Percentiles rank a stretch among this genome's conserved stretches.
Evolutionary conservation across 2,113 vertebrate species (phyloP).

Genomic region (Lipotes vexillifer): DNA sequence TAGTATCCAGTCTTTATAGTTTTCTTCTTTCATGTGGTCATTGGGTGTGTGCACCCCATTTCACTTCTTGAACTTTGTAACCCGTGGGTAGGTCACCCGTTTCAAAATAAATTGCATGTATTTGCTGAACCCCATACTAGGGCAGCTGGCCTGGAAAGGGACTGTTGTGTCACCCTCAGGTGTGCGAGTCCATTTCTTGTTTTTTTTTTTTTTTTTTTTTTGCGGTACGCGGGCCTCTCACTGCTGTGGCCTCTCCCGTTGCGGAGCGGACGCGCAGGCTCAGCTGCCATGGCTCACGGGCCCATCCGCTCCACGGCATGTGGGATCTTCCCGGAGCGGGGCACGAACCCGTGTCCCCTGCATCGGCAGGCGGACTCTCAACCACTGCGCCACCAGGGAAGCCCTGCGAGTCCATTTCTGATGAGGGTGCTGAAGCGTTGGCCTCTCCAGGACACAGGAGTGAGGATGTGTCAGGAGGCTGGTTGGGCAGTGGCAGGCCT

Average conservation of each 20-base stretch:
- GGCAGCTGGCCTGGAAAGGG: background rate
- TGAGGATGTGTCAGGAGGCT: background rate
- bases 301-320: no score
- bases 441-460: background rate
- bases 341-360: no score
- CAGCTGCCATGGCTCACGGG: no score
- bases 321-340: no score
- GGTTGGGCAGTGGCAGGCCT: background rate
- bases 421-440: background rate
- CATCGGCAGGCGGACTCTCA: no score
- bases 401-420: background rate
- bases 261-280: no score
- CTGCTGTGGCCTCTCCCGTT: no score
- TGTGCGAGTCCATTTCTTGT: background rate
- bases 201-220: no score
- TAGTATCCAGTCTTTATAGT: background rate
- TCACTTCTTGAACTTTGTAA: background rate
- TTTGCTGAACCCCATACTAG: background rate
- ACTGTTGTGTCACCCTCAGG: background rate
- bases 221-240: no score
- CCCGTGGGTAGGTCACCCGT: background rate
- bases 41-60: background rate
- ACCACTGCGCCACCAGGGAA: no score
- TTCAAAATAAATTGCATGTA: background rate
- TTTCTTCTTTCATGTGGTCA: background rate